These are phyloP conservation scores for Macrosteles quadrilineatus DNA, from an alignment of 1,140 invertebrate genomes.

Conservation along the genomic window DNA sequence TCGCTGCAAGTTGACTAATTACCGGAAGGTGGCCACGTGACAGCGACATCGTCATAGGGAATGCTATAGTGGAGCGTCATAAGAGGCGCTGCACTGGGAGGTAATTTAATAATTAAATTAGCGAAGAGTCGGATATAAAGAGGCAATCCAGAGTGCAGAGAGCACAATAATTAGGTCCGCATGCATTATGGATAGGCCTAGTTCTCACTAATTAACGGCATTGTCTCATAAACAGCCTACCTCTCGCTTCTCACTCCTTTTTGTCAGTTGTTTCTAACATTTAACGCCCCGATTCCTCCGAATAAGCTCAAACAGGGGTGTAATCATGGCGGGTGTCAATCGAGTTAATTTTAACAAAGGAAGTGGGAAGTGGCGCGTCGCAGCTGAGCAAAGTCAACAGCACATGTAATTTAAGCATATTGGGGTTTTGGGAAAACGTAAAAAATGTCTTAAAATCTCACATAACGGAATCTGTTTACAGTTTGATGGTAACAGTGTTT, in stretches of 20 bases:
- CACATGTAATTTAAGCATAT: no score
- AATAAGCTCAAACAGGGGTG: neutral
- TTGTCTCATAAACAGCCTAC: neutral
- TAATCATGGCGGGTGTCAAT: neutral
- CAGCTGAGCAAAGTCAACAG: no score
- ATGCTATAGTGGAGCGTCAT: neutral
- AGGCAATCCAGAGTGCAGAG: conserved; percentile 15
- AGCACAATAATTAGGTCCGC: conserved; percentile 5
- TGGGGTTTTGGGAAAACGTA: no score
- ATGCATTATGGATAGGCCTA: conserved; percentile 9
- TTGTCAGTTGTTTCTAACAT: neutral
- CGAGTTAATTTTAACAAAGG: no score
- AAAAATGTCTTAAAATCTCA: no score
- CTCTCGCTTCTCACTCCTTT: neutral
- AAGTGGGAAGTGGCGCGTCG: no score
- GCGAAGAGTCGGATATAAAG: conserved; percentile 3
- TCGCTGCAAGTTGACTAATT: no score
- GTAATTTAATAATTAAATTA: conserved; percentile 14
- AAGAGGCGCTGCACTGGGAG: neutral
- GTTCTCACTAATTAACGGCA: neutral
- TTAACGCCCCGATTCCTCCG: conserved; percentile 2
- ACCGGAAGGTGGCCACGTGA: no score
- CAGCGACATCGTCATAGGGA: no score
- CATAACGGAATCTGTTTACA: no score
- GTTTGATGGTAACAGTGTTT: no score